Percentiles rank a stretch among this genome's conserved stretches.
Evolutionary conservation across 2,888 invertebrate genomes (phyloP).

Genomic region (Protonemura montana): DNA sequence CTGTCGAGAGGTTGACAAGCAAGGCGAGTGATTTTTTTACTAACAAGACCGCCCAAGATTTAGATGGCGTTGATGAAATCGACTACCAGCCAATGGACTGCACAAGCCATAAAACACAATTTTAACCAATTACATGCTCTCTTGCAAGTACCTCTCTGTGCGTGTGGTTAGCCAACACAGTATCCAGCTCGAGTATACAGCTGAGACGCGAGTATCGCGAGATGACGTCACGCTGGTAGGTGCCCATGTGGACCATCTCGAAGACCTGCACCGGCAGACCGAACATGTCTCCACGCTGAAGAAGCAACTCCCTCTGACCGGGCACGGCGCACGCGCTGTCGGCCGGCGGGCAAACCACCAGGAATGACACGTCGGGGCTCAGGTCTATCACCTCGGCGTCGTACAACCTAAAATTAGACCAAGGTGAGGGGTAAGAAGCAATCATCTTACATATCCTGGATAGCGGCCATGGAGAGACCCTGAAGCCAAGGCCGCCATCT

Average conservation of each 20-base stretch:
- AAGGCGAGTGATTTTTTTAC: too few relatives aligned
- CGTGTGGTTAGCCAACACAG: slow-evolving; percentile 88
- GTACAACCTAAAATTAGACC: slow-evolving; percentile 70
- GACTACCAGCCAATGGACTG: too few relatives aligned
- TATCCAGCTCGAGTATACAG: slow-evolving; percentile 91
- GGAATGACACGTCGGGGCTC: slow-evolving; percentile 87
- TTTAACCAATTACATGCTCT: too few relatives aligned
- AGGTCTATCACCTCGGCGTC: slow-evolving; percentile 94
- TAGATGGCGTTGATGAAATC: too few relatives aligned
- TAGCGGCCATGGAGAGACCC: too few relatives aligned
- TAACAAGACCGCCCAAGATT: too few relatives aligned
- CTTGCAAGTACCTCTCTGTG: slow-evolving; percentile 79
- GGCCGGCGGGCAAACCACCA: slow-evolving; percentile 90
- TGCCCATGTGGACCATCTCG: slow-evolving; percentile 93
- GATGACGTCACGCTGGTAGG: slow-evolving; percentile 91
- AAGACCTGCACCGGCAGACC: slow-evolving; percentile 93
- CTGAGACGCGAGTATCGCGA: slow-evolving; percentile 91
- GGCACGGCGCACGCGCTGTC: slow-evolving; percentile 93
- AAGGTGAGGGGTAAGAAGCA: not conserved
- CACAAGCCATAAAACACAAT: too few relatives aligned
- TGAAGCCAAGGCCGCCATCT: too few relatives aligned
- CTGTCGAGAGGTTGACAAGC: too few relatives aligned
- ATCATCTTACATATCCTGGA: too few relatives aligned
- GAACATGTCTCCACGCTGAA: slow-evolving; percentile 84
- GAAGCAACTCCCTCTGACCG: slow-evolving; percentile 82